Evolutionary conservation across 2,888 invertebrate genomes (phyloP).

Genomic region (Lordiphosa andalusiaca): DNA sequence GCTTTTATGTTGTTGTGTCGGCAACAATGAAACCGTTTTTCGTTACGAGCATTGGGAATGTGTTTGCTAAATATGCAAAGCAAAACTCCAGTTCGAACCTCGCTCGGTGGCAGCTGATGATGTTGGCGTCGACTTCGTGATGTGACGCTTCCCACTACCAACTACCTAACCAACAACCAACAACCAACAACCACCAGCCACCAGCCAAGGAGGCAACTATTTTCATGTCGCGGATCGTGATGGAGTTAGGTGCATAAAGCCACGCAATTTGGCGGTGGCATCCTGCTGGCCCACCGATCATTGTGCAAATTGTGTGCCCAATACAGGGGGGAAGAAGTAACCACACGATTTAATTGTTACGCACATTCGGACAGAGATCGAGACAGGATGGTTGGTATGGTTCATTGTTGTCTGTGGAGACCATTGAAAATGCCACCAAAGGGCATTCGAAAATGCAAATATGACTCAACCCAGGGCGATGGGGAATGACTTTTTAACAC

Average conservation of each 20-base stretch:
- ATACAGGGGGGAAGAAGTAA: constrained; percentile 48
- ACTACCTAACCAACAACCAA: constrained; percentile 14
- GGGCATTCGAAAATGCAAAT: constrained; percentile 15
- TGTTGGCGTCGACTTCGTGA: constrained; percentile 60
- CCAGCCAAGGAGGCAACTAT: constrained; percentile 61
- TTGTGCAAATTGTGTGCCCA: constrained; percentile 56
- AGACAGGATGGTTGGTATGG: not conserved
- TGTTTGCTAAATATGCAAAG: constrained; percentile 75
- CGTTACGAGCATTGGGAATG: constrained; percentile 73
- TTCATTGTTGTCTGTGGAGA: constrained; percentile 38
- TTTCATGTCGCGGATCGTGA: constrained; percentile 74
- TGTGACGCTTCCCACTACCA: constrained; percentile 74
- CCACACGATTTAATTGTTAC: constrained; percentile 78
- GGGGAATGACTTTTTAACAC: constrained; percentile 31
- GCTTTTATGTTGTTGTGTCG: constrained; percentile 70
- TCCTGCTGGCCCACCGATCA: constrained; percentile 44
- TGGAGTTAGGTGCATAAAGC: constrained; percentile 71
- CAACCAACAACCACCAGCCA: constrained; percentile 29
- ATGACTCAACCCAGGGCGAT: constrained; percentile 21
- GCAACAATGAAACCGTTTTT: constrained; percentile 78
- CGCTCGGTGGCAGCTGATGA: constrained; percentile 8
- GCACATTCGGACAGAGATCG: constrained; percentile 63
- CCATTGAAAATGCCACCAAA: constrained; percentile 29
- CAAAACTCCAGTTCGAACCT: constrained; percentile 37
- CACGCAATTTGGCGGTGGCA: constrained; percentile 56